Evolutionary conservation across 2,113 vertebrate species (phyloP), one percentile per base, ranked within the genome.

Genomic region (Ovis aries): DNA sequence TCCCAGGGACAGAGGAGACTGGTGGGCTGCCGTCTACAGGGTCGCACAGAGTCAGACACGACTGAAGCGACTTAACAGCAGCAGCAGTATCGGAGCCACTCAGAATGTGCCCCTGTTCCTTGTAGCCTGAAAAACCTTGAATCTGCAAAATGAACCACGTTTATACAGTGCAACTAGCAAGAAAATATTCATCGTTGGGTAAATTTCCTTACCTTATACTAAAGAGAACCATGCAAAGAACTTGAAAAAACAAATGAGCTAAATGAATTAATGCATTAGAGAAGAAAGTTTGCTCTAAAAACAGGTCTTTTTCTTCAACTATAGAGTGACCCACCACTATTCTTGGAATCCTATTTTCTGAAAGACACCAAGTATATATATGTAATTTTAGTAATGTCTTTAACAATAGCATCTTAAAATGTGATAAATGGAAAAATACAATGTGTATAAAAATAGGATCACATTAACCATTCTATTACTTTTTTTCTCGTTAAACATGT

Each of bases 401-500:
- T 59, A 52, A 95, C 6, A 95, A 53, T 57, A 62, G 45, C 48
- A 78, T n/a, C 19, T 94, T 88, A 62, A 50, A 33, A 92, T 94
- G 88, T 88, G 94, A 80, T 91, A 77, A 82, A 67, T 19, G 6
- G 7, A 36, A 92, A 96, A 86, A 55, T 57, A 53, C 6, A 95
- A 77, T 52, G 7, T 60, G 43, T 91, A 48, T 29, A 87, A 67
- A 83, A 90, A 53, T 43, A 96, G 45, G 21, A 31, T 43, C 74
- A 89, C 8, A 55, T 36, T 95, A 62, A 87, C 87, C 82, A 62
- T 94, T 95, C 12, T 48, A 50, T 82, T 86, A 33, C 27, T 45
- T 93, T 92, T 82, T 82, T 88, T 45, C 90, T 85, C 52, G 48
- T 88, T 62, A 92, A 90, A 57, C 29, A 81, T 78, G 64, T 95